Evolutionary conservation across 2,888 invertebrate species (phyloP), one percentile per base, ranked within the genome.

Genomic region (Stratiomys singularior): DNA sequence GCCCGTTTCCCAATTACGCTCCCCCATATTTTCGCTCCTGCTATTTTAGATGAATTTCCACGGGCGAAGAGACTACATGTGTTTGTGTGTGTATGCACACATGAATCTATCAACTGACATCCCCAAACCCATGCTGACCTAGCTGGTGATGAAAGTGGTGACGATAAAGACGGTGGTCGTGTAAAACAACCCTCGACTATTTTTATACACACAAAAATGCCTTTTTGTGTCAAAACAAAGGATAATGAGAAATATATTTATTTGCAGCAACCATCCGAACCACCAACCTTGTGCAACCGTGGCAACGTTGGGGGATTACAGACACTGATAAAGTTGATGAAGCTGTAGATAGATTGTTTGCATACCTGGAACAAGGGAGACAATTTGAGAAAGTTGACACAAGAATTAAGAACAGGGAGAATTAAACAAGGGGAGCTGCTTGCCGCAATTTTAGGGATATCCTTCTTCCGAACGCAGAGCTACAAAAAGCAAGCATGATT

Each of bases 121-220:
- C 37, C 37, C 18, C 11, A 15, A 27, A 27, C 25, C 3, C 37
- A 37, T 37, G 63, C 28, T 25, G 23, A 15, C 27, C 63, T 63
- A 25, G 28, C 63, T 63, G 27, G 27, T 63, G 15, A 5, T 13
- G 47, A 23, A 47, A 60, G 56, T n/a, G 56, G 28, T n/a, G 64
- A n/a, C 18, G 72, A 46, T 69, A 30, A 46, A n/a, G 21, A 44
- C 60, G 37, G 74, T 44, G 74, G 74, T 74, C 37, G 47, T 74
- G 74, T 74, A 74, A 74, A 60, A 74, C 74, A 74, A 74, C 74
- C 58, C 74, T 74, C 74, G 58, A 60, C 74, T 74, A 74, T 74
- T 74, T n/a, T n/a, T 74, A 74, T 74, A 58, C 74, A 72, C 72
- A 74, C 58, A 60, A 74, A 69, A 74, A 74, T 74, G 74, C 74